Percentiles rank a stretch among this genome's conserved stretches.
Evolutionary conservation across 2,113 vertebrate genomes (phyloP).

Genomic region (Odocoileus virginianus): DNA sequence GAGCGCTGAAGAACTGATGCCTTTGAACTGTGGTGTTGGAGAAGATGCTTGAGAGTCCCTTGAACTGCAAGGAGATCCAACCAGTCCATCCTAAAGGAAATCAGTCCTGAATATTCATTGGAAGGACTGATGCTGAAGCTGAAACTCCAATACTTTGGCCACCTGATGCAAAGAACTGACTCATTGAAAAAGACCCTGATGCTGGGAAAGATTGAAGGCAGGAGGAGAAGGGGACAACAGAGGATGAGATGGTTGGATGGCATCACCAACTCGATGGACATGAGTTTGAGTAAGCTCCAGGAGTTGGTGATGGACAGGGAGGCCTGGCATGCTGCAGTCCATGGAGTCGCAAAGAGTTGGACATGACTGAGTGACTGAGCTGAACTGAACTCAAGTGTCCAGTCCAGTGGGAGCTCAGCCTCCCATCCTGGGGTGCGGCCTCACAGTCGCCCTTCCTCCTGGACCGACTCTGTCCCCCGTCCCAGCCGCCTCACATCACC

Average conservation of each 20-base stretch:
- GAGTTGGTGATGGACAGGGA: neutral
- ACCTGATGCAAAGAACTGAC: neutral
- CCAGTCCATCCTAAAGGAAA: neutral
- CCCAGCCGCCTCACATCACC: neutral
- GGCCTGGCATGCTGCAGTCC: fast-evolving
- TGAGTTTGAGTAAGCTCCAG: fast-evolving
- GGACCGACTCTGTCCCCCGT: neutral
- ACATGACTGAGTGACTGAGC: neutral
- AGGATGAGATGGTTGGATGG: neutral
- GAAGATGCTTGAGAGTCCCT: neutral
- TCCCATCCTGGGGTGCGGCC: neutral
- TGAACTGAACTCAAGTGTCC: neutral
- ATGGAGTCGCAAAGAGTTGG: neutral
- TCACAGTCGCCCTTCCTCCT: neutral
- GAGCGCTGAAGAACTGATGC: neutral
- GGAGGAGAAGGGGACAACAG: neutral
- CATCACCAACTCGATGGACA: neutral
- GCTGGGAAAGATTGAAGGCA: neutral
- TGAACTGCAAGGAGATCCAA: neutral
- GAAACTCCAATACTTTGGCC: neutral
- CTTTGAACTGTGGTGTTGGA: neutral
- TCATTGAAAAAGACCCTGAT: neutral
- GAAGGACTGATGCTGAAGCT: neutral
- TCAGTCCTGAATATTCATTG: neutral
- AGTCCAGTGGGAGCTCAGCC: neutral